These are phyloP conservation scores for Mellilla xanthometata DNA, from an alignment of 2,888 invertebrate species.

Conservation along the genomic window DNA sequence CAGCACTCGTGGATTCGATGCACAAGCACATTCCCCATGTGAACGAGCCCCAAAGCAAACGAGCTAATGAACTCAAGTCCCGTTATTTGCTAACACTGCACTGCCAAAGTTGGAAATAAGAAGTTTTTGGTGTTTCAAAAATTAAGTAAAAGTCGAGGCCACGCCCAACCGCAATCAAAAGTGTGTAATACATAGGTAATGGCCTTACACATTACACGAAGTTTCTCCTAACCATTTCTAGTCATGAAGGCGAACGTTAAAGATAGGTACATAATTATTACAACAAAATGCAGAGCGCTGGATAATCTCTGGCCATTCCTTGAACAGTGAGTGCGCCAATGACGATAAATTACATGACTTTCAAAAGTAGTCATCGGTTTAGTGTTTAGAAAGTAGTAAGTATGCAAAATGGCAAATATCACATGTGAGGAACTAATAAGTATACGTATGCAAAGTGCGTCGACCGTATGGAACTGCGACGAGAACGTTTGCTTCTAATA, in stretches of 20 bases:
- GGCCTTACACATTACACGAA: conserved; percentile 5
- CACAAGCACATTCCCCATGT: conserved; percentile 30
- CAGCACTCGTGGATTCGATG: conserved; percentile 25
- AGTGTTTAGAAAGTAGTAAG: conserved; percentile 19
- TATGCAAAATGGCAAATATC: conserved; percentile 37
- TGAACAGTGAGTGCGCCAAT: neutral
- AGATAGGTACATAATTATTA: conserved; percentile 2
- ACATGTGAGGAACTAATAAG: conserved; percentile 29
- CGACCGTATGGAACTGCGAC: conserved; percentile 54
- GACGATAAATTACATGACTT: conserved; percentile 8
- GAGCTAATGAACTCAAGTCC: conserved; percentile 26
- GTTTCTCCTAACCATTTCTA: conserved; percentile 22
- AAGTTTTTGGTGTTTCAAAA: conserved; percentile 15
- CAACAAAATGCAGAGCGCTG: conserved; percentile 12
- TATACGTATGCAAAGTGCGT: conserved; percentile 51
- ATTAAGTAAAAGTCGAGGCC: conserved; percentile 11
- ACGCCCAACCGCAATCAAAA: conserved; percentile 7
- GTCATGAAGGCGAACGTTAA: conserved; percentile 19
- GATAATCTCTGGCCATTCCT: neutral
- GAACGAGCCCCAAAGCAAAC: conserved; percentile 27
- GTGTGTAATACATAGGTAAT: conserved; percentile 21
- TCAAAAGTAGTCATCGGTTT: conserved; percentile 14
- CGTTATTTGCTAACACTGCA: conserved; percentile 20
- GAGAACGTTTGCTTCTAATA: conserved; percentile 53
- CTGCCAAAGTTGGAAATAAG: conserved; percentile 13